Evolutionary conservation across 2,888 invertebrate species (phyloP).

Genomic region (Eilema griseolum): DNA sequence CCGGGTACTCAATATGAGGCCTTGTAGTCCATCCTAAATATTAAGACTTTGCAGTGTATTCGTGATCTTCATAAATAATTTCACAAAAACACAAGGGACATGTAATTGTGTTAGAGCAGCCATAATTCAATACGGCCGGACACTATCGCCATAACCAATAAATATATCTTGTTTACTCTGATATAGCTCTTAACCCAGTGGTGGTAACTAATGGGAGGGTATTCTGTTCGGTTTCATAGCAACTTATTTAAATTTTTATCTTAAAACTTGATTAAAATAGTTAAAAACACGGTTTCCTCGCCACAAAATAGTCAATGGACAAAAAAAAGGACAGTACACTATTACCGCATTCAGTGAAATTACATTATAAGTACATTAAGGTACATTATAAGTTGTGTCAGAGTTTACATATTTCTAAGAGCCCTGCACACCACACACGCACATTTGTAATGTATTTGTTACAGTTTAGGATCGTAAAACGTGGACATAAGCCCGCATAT

Average conservation of each 20-base stretch:
- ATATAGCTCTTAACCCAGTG: background rate
- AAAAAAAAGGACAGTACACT: no score
- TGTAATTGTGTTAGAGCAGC: slow-evolving; percentile 15
- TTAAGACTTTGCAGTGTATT: background rate
- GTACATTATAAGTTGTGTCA: background rate
- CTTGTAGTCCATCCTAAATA: background rate
- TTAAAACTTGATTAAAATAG: background rate
- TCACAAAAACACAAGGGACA: slow-evolving; percentile 12
- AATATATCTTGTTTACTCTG: slow-evolving; percentile 11
- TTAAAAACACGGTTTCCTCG: background rate
- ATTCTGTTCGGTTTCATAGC: background rate
- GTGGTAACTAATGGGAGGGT: background rate
- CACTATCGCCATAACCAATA: slow-evolving; percentile 16
- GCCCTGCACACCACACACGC: background rate
- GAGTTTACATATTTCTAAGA: background rate
- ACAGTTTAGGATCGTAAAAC: slow-evolving; percentile 7
- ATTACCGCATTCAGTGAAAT: background rate
- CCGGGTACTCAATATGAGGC: background rate
- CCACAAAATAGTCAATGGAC: no score
- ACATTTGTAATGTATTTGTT: background rate
- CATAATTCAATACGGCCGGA: slow-evolving; percentile 14
- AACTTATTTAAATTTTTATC: background rate
- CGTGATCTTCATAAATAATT: slow-evolving; percentile 11
- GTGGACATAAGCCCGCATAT: slow-evolving; percentile 20
- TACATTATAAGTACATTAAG: no score